Conservation (phyloP, 2,797 vertebrate species). For the Sparus aurata region DNA sequence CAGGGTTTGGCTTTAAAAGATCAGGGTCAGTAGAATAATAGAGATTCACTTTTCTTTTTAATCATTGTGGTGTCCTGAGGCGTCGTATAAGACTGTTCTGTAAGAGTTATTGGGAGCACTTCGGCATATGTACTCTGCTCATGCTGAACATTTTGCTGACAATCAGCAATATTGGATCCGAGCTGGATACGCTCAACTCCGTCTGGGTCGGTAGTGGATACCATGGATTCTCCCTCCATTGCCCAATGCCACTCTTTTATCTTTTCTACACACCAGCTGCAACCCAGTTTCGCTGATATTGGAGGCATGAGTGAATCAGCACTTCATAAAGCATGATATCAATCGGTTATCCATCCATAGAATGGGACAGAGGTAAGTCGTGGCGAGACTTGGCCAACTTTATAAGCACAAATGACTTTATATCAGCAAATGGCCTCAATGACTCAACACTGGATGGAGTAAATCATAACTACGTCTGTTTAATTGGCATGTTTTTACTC, state of each 20-base stretch:
- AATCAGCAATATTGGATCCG: constrained; percentile 75
- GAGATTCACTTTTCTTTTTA: constrained; percentile 67
- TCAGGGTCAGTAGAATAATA: constrained; percentile 71
- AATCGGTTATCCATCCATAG: neutral
- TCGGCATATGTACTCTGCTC: constrained; percentile 65
- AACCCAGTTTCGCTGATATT: neutral
- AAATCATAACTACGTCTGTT: no score
- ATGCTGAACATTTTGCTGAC: constrained; percentile 66
- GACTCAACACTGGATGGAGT: no score
- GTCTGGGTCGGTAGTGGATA: constrained; percentile 42
- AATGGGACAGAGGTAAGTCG: neutral
- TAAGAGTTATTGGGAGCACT: constrained; percentile 57
- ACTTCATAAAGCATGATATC: neutral
- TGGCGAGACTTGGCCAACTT: neutral
- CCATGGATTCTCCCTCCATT: constrained; percentile 25
- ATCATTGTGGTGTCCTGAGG: constrained; percentile 66
- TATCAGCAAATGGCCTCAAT: no score
- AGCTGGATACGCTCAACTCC: constrained; percentile 51
- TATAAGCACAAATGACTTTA: no score
- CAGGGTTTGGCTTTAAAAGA: constrained; percentile 62
- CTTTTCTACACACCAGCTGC: neutral
- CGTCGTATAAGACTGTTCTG: constrained; percentile 32
- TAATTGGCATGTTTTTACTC: no score
- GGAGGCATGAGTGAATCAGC: neutral
- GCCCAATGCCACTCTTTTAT: constrained; percentile 13